A percentile compares a stretch with the other conserved stretches of the same genome.
Evolutionary conservation across 1,140 invertebrate genomes (phyloP).

Genomic region (Stratiolaelaps scimitus): DNA sequence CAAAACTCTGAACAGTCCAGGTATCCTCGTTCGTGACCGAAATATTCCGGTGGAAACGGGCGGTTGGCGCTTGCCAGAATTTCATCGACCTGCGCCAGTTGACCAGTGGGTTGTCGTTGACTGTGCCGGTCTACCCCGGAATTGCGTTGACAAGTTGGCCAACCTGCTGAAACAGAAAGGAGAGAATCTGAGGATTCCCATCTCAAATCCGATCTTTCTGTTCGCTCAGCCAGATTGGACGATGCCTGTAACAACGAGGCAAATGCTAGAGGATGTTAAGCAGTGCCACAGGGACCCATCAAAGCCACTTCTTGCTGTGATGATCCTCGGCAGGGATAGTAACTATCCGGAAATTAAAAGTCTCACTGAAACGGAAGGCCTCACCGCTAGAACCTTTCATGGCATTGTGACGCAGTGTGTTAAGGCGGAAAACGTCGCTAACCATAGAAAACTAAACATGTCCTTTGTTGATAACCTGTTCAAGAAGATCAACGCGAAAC

Average conservation of each 20-base stretch:
- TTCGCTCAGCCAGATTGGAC: too few relatives aligned
- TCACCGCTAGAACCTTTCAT: neutral
- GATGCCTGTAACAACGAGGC: neutral
- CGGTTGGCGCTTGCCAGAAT: neutral
- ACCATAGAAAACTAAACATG: constrained; percentile 36
- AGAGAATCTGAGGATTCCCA: neutral
- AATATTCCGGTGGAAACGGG: neutral
- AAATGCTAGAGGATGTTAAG: neutral
- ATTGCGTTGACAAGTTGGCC: neutral
- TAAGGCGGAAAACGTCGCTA: constrained; percentile 47
- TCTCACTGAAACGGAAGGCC: neutral
- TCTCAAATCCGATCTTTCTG: too few relatives aligned
- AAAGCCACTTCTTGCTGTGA: constrained; percentile 10
- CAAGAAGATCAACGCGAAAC: constrained; percentile 69
- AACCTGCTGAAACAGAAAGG: neutral
- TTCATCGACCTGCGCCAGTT: neutral
- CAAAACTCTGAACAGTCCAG: neutral
- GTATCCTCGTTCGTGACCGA: neutral
- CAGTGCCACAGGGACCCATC: neutral
- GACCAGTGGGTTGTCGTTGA: constrained; percentile 6
- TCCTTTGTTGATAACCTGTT: constrained; percentile 56
- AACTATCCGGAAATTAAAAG: constrained; percentile 3
- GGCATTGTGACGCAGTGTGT: constrained; percentile 71
- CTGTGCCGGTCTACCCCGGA: neutral
- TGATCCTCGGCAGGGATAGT: neutral